Conservation (phyloP, 2,113 vertebrate species). For the Mirounga angustirostris region DNA sequence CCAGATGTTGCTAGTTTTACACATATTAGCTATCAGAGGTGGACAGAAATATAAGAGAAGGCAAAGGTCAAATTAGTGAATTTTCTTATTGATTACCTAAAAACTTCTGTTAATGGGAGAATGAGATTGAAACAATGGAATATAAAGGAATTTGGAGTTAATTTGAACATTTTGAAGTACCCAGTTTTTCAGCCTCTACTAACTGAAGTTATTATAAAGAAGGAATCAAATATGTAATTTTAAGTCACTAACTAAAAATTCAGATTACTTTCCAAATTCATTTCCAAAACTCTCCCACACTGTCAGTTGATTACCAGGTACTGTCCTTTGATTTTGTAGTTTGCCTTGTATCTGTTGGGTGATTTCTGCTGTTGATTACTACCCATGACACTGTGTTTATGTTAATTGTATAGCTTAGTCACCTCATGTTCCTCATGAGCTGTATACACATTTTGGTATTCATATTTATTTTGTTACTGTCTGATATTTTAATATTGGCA, state of each 20-base stretch:
- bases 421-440: neutral
- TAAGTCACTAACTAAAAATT: constrained; percentile 2
- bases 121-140: neutral
- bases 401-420: neutral
- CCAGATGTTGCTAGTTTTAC: neutral
- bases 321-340: neutral
- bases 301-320: neutral
- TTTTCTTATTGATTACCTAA: neutral
- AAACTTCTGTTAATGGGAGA: neutral
- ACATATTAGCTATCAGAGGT: neutral
- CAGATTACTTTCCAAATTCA: constrained; percentile 44
- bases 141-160: neutral
- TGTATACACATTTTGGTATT: neutral
- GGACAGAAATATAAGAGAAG: neutral
- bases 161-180: neutral
- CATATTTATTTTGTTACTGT: constrained; percentile 52
- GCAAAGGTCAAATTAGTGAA: neutral
- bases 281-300: neutral
- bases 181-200: neutral
- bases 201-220: neutral
- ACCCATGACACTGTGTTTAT: neutral
- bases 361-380: neutral
- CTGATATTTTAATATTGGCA: constrained; percentile 63
- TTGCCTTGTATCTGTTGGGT: neutral
- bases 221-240: constrained; percentile 2